Base-by-base conservation (phyloP, 1,140 invertebrate genomes). In the Brachionus sp. region DNA sequence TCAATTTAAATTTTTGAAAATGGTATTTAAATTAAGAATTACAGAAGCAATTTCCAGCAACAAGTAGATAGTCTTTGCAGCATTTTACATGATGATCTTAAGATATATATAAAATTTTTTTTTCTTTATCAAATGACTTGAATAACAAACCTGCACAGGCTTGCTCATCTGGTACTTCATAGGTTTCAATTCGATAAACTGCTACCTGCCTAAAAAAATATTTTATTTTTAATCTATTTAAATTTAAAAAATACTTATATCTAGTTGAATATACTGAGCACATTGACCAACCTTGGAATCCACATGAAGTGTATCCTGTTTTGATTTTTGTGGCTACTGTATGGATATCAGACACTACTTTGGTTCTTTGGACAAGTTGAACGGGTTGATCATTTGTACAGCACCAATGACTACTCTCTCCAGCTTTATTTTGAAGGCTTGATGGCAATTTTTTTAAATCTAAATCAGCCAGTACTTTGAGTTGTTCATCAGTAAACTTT, bases 81-180 rank as follows among this genome's bases (percentile, higher is more conserved):
- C 77, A 80, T 66, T 80, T 80, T 23, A 80, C 77, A 80, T 80
- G 77, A 42, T 80, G 77, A 80, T 80, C 77, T 62, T 62, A 37
- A 57, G 16, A 19, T 5, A 50, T n/a, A 57, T 7, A 19, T 57
- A 2, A 9, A 57, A 3, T 57, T 9, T 57, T 12, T 57, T 19
- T 57, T 23, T 19, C 13, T 19, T n/a, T n/a, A n/a, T n/a, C n/a
- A 25, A 19, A 5, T 16, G 19, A 1, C 19, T 25, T 57, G n/a
- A 19, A 23, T 4, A 57, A 19, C 0, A 19, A 23, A 57, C 50
- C 50, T 19, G 50, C 50, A 44, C 77, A 80, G 23, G 77, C 77
- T 66, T 80, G 77, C n/a, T 80, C 77, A 64, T 80, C 77, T 39
- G 77, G 77, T 2, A 80, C 77, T 25, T 80, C 77, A 44, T 80